These are phyloP conservation scores for Drosophila pachea DNA, from an alignment of 1,140 invertebrate species.

Conservation along the genomic window DNA sequence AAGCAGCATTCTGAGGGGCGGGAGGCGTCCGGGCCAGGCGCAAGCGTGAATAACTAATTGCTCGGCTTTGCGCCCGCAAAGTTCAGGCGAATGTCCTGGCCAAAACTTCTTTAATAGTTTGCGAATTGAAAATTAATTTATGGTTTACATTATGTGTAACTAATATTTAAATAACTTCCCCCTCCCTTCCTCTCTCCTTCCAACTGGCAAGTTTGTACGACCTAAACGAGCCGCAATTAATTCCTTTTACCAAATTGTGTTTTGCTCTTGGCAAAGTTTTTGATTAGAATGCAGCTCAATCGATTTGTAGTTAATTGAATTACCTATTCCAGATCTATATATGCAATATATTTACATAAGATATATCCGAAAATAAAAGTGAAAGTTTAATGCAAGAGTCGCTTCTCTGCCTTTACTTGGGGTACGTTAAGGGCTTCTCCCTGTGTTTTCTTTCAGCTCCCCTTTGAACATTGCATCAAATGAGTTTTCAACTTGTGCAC, in stretches of 20 bases:
- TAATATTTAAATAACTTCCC: slow-evolving; percentile 71
- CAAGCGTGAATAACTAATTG: slow-evolving; percentile 79
- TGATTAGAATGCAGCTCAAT: slow-evolving; percentile 56
- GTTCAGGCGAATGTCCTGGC: slow-evolving; percentile 53
- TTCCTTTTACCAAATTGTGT: slow-evolving; percentile 62
- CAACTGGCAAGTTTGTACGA: slow-evolving; percentile 23
- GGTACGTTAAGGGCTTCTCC: neutral
- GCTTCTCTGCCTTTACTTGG: neutral
- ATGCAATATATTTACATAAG: too few species aligned
- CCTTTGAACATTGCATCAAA: slow-evolving; percentile 40
- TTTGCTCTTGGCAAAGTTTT: slow-evolving; percentile 50
- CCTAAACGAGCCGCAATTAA: slow-evolving; percentile 70
- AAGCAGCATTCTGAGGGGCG: neutral
- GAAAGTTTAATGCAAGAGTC: slow-evolving; percentile 11
- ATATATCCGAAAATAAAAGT: slow-evolving; percentile 24
- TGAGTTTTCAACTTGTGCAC: slow-evolving; percentile 55
- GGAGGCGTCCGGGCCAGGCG: slow-evolving; percentile 48
- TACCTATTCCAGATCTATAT: slow-evolving; percentile 33
- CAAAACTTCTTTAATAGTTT: slow-evolving; percentile 72
- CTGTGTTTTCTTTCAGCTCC: neutral
- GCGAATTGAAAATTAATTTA: slow-evolving; percentile 76
- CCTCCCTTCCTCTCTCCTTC: neutral
- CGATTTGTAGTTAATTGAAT: slow-evolving; percentile 61
- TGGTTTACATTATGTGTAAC: slow-evolving; percentile 77
- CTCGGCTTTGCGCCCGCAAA: slow-evolving; percentile 42